Base-by-base conservation (phyloP, 1,140 invertebrate genomes). In the Bombus fervidus region DNA sequence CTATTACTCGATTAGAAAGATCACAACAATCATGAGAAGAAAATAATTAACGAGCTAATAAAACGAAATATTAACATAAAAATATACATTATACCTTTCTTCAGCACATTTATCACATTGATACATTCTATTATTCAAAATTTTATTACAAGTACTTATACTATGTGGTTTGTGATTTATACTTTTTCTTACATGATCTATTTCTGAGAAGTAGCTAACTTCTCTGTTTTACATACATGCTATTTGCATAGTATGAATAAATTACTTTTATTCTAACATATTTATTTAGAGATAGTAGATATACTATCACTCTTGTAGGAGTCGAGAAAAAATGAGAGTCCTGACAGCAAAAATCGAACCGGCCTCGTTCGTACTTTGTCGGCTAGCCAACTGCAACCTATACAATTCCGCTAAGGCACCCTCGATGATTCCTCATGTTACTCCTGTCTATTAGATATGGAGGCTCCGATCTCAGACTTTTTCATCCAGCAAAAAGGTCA, bases 61-160 rank as follows among this genome's bases (percentile, higher is more conserved):
- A 34, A 62, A 59, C 3, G 6, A 62, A 82, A 64, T 47, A 15
- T 53, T 43, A 64, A 64, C 37, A 64, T 43, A 62, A 31, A 31
- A 15, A 66, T 66, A 66, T 41, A 74, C 10, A 41, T 62, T 62
- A 62, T 31, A 75, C 28, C 12, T 64, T 43, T 22, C 15, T 47
- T 74, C 41, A 34, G 1, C 18, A 75, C 34, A 37, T 71, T 64
- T 72, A 88, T 85, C 86, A 81, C 64, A 73, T 74, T 74, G 77
- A 81, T 82, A 71, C 69, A 86, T 28, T 88, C 31, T 81, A 43
- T 72, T 79, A 68, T 88, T 77, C 57, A 64, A 68, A 73, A 73
- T 69, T 41, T 57, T 12, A 4, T 62, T 86, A 81, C 37, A 88
- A 62, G 28, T 66, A 66, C 62, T 66, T 77, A 68, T 77, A 39